Conservation (phyloP, 1,140 invertebrate genomes). For the Cyrtorhinus lividipennis region DNA sequence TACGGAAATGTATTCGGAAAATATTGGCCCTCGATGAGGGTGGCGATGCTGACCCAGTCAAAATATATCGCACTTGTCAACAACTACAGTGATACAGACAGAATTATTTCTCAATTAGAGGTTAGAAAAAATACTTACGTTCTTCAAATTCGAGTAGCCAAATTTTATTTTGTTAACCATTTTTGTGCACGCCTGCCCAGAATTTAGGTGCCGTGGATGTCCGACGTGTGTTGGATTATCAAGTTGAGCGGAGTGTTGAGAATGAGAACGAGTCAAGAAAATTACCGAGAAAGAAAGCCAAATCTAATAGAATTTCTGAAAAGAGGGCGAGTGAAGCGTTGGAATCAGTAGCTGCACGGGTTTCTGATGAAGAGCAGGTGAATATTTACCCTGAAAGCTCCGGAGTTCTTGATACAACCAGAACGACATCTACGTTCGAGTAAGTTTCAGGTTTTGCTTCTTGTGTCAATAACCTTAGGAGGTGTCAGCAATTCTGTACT, state of each 20-base stretch:
- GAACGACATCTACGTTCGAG: neutral
- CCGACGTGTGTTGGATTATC: conserved; percentile 32
- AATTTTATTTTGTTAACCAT: conserved; percentile 21
- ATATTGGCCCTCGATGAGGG: conserved; percentile 66
- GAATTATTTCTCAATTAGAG: conserved; percentile 42
- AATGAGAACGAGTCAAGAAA: too few relatives aligned
- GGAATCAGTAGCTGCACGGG: too few relatives aligned
- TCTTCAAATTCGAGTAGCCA: too few relatives aligned
- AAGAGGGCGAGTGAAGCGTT: too few relatives aligned
- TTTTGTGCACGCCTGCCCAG: too few relatives aligned
- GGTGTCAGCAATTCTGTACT: too few relatives aligned
- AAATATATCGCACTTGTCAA: conserved; percentile 88
- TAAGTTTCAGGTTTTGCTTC: too few relatives aligned
- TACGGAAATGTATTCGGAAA: conserved; percentile 71
- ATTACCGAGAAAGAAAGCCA: conserved; percentile 26
- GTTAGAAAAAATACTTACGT: too few relatives aligned
- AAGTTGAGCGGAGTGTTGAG: conserved; percentile 22
- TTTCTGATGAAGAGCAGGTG: conserved; percentile 22
- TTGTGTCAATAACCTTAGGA: too few relatives aligned
- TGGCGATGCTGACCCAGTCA: conserved; percentile 59
- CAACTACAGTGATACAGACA: conserved; percentile 57
- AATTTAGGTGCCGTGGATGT: conserved; percentile 34
- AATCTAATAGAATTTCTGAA: too few relatives aligned
- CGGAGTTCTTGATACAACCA: conserved; percentile 26
- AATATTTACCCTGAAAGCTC: conserved; percentile 30